Evolutionary conservation across 2,888 invertebrate species (phyloP).

Genomic region (Lithophane socia): DNA sequence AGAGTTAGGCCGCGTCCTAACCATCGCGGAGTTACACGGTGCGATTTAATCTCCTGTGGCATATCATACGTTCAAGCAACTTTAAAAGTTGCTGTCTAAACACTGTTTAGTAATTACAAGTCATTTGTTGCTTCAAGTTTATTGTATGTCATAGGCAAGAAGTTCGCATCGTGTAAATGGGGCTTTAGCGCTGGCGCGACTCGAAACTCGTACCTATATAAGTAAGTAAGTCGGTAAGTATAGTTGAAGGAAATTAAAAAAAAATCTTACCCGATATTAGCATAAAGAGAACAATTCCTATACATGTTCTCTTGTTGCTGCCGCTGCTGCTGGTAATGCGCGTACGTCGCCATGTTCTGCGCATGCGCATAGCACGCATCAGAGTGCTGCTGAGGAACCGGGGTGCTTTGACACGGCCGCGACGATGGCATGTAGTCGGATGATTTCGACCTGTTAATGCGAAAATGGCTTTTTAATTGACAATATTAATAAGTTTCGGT

Average conservation of each 20-base stretch:
- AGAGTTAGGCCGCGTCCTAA: no score
- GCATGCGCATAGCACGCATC: constrained; percentile 84
- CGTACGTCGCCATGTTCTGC: constrained; percentile 77
- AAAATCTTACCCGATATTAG: constrained; percentile 83
- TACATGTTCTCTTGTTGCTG: constrained; percentile 87
- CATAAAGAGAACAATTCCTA: constrained; percentile 89
- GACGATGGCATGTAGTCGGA: constrained; percentile 81
- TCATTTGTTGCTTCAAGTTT: neutral
- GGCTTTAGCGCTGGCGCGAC: neutral
- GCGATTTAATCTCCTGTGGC: no score
- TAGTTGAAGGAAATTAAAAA: neutral
- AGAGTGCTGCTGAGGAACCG: constrained; percentile 77
- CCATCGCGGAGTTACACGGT: no score
- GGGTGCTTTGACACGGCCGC: constrained; percentile 75
- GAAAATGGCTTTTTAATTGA: constrained; percentile 1
- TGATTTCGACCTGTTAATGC: constrained; percentile 65
- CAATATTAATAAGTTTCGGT: neutral
- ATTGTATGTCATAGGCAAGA: neutral
- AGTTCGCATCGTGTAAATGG: neutral
- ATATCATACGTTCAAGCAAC: neutral
- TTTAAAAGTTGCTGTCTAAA: neutral
- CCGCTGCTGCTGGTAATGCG: constrained; percentile 79
- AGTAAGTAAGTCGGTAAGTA: no score
- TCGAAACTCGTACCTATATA: no score
- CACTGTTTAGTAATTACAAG: neutral